These are phyloP conservation scores for Eulemur rufifrons DNA, from an alignment of 2,113 vertebrate species.

Conservation along the genomic window DNA sequence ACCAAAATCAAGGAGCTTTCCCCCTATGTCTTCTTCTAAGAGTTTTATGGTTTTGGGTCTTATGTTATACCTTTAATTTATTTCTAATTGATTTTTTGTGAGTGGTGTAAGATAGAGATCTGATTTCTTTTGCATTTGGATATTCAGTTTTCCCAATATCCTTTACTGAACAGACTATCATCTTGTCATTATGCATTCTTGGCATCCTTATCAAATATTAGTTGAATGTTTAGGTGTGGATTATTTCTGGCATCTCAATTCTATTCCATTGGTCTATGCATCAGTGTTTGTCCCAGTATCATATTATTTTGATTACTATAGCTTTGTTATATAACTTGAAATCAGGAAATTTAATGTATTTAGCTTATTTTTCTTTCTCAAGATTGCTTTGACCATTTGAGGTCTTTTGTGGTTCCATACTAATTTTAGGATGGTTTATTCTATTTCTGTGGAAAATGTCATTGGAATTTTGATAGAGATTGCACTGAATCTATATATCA, in stretches of 20 bases:
- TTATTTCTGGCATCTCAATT: too few relatives aligned
- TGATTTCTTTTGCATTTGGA: neutral
- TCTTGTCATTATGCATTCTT: too few relatives aligned
- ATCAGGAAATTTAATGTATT: neutral
- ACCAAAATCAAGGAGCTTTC: neutral
- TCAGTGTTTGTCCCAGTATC: neutral
- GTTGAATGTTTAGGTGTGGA: too few relatives aligned
- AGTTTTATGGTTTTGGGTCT: neutral
- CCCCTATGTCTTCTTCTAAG: neutral
- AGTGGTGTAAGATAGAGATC: neutral
- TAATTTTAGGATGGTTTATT: too few relatives aligned
- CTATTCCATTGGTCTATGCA: too few relatives aligned
- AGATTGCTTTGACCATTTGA: too few relatives aligned
- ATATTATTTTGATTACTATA: neutral
- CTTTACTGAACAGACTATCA: too few relatives aligned
- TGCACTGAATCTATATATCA: too few relatives aligned
- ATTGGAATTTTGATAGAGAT: too few relatives aligned
- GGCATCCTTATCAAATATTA: too few relatives aligned
- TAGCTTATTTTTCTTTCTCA: neutral
- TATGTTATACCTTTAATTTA: neutral
- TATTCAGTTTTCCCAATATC: neutral
- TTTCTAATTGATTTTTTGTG: neutral
- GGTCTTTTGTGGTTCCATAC: too few relatives aligned
- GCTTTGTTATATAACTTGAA: neutral
- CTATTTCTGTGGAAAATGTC: too few relatives aligned